A percentile compares a stretch with the other conserved stretches of the same genome.
These are phyloP conservation scores for Meloidogyne hapla DNA, from an alignment of 1,140 invertebrate species.

Conservation along the genomic window DNA sequence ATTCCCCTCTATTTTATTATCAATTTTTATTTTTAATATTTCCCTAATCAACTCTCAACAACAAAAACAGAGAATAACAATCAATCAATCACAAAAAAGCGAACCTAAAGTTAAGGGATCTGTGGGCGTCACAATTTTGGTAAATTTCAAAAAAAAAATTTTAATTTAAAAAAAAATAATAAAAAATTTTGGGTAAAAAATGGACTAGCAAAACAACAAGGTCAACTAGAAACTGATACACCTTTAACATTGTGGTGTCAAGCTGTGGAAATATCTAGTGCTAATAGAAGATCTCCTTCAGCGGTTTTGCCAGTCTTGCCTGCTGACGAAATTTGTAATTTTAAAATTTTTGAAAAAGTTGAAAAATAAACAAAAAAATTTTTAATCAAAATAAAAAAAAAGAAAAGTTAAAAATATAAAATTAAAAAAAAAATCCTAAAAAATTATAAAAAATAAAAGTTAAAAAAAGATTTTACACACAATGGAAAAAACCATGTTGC, in stretches of 20 bases:
- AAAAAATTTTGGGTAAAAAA: constrained; percentile 19
- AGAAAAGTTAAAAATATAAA: not conserved
- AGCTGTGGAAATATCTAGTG: constrained; percentile 24
- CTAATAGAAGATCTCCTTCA: constrained; percentile 6
- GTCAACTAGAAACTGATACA: constrained; percentile 15
- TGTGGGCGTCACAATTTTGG: constrained; percentile 2
- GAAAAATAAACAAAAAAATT: too few relatives aligned
- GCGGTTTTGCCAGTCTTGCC: not conserved
- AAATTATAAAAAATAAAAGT: not conserved
- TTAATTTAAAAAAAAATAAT: not conserved
- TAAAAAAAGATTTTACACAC: constrained; percentile 24
- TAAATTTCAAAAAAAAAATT: not conserved
- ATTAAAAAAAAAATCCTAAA: not conserved
- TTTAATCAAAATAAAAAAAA: too few relatives aligned
- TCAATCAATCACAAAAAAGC: not conserved
- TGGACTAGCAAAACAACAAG: constrained; percentile 21
- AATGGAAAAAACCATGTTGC: constrained; percentile 18
- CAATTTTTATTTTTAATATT: not conserved
- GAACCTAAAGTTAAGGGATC: constrained; percentile 11
- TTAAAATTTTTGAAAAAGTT: not conserved
- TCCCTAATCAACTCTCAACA: not conserved
- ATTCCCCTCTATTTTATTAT: not conserved
- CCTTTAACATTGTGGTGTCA: constrained; percentile 32
- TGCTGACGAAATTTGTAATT: constrained; percentile 25
- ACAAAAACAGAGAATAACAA: not conserved